Percentiles rank a stretch among this genome's conserved stretches.
These are phyloP conservation scores for Amphimallon solstitiale DNA, from an alignment of 2,888 invertebrate genomes.

Conservation along the genomic window DNA sequence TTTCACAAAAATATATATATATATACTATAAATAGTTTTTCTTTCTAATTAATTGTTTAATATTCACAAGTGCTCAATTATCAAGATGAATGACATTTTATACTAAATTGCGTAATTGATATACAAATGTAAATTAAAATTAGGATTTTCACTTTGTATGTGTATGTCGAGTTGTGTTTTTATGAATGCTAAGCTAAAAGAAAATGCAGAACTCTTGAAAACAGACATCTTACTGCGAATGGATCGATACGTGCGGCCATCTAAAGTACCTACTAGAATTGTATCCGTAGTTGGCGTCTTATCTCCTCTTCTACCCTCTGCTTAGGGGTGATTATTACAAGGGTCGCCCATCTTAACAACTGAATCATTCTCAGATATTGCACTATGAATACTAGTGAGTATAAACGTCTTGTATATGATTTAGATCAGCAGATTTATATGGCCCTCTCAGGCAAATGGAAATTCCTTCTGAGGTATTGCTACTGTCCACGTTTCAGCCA, in stretches of 20 bases:
- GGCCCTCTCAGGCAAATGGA: slow-evolving; percentile 35
- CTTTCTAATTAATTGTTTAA: too few relatives aligned
- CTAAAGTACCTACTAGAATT: slow-evolving; percentile 42
- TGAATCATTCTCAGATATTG: slow-evolving; percentile 42
- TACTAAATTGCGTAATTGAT: too few relatives aligned
- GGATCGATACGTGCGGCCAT: slow-evolving; percentile 45
- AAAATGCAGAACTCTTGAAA: background rate
- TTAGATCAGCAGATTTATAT: slow-evolving; percentile 37
- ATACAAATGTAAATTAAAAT: too few relatives aligned
- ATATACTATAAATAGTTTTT: too few relatives aligned
- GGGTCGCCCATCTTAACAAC: slow-evolving; percentile 45
- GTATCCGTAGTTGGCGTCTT: slow-evolving; percentile 44
- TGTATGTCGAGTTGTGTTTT: too few relatives aligned
- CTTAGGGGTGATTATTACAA: slow-evolving; percentile 44
- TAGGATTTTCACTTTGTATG: too few relatives aligned
- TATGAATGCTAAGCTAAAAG: too few relatives aligned
- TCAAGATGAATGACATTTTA: too few relatives aligned
- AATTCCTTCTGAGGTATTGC: slow-evolving; percentile 34
- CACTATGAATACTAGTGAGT: slow-evolving; percentile 33
- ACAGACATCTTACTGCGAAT: slow-evolving; percentile 42
- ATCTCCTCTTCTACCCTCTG: slow-evolving; percentile 45
- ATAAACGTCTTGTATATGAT: slow-evolving; percentile 39
- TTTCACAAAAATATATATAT: too few relatives aligned
- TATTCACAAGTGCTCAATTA: too few relatives aligned
- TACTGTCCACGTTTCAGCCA: slow-evolving; percentile 10